Evolutionary conservation across 1,140 invertebrate genomes (phyloP).

Genomic region (Geopemphigus sp.): DNA sequence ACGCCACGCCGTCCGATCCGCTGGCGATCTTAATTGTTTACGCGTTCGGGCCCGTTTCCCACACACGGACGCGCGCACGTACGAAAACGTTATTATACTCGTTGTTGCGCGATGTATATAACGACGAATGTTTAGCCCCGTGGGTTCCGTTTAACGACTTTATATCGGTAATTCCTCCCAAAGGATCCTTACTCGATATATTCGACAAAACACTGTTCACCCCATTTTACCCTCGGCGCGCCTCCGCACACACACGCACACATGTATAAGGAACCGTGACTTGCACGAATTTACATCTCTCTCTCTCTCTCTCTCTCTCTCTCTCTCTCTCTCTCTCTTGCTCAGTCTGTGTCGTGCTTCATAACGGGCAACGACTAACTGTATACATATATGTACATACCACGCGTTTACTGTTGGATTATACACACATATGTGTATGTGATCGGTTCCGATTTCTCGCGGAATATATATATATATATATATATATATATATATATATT

Average conservation of each 20-base stretch:
- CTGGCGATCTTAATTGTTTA: slow-evolving; percentile 12
- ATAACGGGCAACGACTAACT: no score
- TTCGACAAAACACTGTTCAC: not conserved
- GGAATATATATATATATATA: no score
- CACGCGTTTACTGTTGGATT: no score
- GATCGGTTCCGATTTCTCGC: no score
- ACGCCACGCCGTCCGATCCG: slow-evolving; percentile 2
- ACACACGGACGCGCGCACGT: not conserved
- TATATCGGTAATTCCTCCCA: slow-evolving; percentile 20
- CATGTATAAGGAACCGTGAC: not conserved
- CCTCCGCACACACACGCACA: not conserved
- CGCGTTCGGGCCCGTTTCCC: not conserved
- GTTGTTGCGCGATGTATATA: not conserved
- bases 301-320: not conserved
- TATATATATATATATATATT: no score
- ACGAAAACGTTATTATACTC: no score
- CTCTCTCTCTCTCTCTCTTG: not conserved
- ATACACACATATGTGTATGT: no score
- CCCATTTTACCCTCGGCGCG: not conserved
- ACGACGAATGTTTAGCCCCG: not conserved
- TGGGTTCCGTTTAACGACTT: not conserved
- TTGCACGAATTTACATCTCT: not conserved
- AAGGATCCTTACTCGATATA: not conserved
- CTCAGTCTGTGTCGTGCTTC: no score
- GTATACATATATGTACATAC: no score